These are phyloP conservation scores for Cryptophagus acutangulus DNA, from an alignment of 2,888 invertebrate genomes.

Conservation along the genomic window DNA sequence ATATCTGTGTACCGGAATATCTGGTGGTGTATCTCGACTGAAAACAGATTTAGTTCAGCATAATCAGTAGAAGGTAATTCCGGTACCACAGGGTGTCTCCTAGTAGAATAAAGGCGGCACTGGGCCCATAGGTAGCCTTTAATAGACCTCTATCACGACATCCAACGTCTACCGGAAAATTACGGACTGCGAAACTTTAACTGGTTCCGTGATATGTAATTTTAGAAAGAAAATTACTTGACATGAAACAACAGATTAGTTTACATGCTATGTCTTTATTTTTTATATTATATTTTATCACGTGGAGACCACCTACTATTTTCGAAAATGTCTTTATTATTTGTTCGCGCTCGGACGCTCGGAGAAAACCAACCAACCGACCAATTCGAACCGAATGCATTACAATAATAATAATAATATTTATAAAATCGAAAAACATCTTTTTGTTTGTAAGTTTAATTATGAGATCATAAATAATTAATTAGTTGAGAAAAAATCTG, in stretches of 20 bases:
- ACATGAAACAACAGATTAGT: conserved; percentile 22
- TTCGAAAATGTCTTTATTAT: conserved; percentile 1
- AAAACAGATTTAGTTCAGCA: conserved; percentile 43
- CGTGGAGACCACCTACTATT: background rate
- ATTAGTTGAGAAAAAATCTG: background rate
- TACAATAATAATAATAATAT: no score
- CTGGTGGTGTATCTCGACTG: conserved; percentile 35
- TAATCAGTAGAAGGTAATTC: conserved; percentile 46
- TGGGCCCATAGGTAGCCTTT: conserved; percentile 29
- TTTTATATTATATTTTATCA: background rate
- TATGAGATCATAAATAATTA: no score
- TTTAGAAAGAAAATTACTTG: conserved; percentile 30
- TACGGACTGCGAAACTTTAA: conserved; percentile 42
- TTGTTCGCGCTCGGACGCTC: no score
- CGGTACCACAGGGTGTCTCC: conserved; percentile 48
- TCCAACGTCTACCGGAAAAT: conserved; percentile 40
- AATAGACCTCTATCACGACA: conserved; percentile 42
- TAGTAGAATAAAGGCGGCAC: conserved; percentile 34
- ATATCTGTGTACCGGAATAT: conserved; percentile 19
- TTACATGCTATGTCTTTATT: background rate
- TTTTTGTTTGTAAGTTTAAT: no score
- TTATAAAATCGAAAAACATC: no score
- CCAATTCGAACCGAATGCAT: no score
- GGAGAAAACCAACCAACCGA: background rate
- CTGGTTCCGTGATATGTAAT: conserved; percentile 38